These are phyloP conservation scores for Cantharis lateralis DNA, from an alignment of 2,888 invertebrate species.

Conservation along the genomic window DNA sequence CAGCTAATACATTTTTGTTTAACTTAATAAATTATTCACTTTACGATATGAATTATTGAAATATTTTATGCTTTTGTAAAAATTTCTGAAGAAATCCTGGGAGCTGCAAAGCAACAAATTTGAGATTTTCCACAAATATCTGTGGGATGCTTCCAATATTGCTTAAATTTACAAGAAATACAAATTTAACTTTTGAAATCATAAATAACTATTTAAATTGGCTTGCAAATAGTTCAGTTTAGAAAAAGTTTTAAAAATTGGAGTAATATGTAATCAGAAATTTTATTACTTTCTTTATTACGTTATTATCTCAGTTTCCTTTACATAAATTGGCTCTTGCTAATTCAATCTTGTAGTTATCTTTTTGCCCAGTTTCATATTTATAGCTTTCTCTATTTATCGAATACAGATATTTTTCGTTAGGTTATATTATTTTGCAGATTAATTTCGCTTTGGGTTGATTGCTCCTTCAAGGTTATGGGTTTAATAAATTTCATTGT, in stretches of 20 bases:
- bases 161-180: too few relatives aligned
- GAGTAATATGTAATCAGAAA: neutral
- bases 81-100: neutral
- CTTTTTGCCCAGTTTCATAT: neutral
- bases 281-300: neutral
- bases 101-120: neutral
- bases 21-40: neutral
- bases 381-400: neutral
- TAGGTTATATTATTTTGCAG: neutral
- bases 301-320: neutral
- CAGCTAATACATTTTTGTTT: neutral
- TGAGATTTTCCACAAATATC: neutral
- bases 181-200: too few relatives aligned
- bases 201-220: neutral
- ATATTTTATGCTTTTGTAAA: neutral
- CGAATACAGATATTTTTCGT: neutral
- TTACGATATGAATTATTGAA: neutral
- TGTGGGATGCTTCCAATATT: too few relatives aligned
- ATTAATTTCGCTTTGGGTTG: neutral
- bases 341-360: neutral
- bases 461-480: neutral
- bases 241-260: neutral
- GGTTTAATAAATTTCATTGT: neutral
- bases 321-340: neutral
- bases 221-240: neutral